Evolutionary conservation across 1,140 invertebrate species (phyloP).

Genomic region (Drosophila murphyi): DNA sequence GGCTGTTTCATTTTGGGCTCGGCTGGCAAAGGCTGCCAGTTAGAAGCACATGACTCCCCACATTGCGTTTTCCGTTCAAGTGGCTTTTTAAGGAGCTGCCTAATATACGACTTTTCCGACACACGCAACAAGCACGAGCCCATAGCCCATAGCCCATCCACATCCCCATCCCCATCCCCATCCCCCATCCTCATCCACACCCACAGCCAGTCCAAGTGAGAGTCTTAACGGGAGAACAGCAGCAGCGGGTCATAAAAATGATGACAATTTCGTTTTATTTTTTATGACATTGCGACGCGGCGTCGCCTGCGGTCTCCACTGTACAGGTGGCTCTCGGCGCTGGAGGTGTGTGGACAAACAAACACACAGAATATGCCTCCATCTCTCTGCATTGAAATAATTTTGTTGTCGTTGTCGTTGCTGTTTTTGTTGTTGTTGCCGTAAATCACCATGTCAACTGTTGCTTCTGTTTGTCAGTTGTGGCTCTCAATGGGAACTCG

Average conservation of each 20-base stretch:
- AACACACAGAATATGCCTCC: too few relatives aligned
- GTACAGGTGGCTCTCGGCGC: constrained; percentile 56
- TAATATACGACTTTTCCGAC: constrained; percentile 67
- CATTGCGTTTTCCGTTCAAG: constrained; percentile 61
- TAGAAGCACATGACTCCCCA: too few relatives aligned
- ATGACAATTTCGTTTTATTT: constrained; percentile 79
- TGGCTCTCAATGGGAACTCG: constrained; percentile 31
- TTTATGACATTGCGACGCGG: constrained; percentile 65
- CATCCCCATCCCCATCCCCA: constrained; percentile 12
- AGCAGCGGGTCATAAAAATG: constrained; percentile 67
- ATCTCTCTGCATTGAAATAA: constrained; percentile 2
- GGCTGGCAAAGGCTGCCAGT: not conserved
- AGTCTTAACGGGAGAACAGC: constrained; percentile 22
- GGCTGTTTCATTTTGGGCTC: constrained; percentile 7
- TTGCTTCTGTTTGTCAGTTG: constrained; percentile 47
- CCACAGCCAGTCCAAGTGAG: constrained; percentile 17
- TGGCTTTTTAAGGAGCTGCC: constrained; percentile 74
- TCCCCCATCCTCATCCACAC: constrained; percentile 12
- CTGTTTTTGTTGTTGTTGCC: constrained; percentile 41
- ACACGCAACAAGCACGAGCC: constrained; percentile 39
- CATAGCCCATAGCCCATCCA: constrained; percentile 12
- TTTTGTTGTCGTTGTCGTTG: too few relatives aligned
- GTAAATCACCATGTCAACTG: constrained; percentile 78
- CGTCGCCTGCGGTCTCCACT: constrained; percentile 60
- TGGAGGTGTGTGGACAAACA: not conserved